Evolutionary conservation across 2,113 vertebrate species (phyloP), one percentile per base, ranked within the genome.

Genomic region (Eolophus roseicapilla): DNA sequence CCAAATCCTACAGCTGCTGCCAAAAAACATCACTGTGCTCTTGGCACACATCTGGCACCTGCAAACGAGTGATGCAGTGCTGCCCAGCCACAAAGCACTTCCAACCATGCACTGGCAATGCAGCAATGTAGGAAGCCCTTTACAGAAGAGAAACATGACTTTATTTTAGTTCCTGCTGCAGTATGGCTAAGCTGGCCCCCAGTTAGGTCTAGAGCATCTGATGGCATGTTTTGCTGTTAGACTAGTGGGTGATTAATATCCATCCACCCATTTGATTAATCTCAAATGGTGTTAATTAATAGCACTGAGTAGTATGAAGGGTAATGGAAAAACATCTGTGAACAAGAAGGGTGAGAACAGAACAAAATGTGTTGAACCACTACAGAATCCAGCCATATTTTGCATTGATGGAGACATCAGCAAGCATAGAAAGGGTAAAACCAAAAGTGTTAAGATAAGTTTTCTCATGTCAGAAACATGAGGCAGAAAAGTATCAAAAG

Each of bases 101-200:
- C 60, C 27, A 68, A 4, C 17, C 63, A 28, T 17, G 16, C 28
- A 11, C 21, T 49, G 81, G 53, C 14, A 47, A 23, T n/a, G 35
- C 65, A 92, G 44, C 0, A 1, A 52, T 28, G 29, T 13, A 52
- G 47, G 31, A 95, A 76, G 53, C 6, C 8, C 21, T 17, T 31
- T 37, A 20, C 3, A 12, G 33, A 46, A 28, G 11, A 85, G 50
- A 88, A 82, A 78, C 0, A 0, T 25, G 5, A 20, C 31, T n/a
- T 79, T 27, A 25, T 82, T 86, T 77, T 91, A 14, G 17, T 41
- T 88, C 21, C 28, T 55, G n/a, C 15, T 33, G 25, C n/a, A 64
- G 17, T 31, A 14, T 27, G 33, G 68, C 31, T 77, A 69, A 20
- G 37, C 8, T 65, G 37, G 63, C 73, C 67, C 12, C 33, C 43